Base-by-base conservation (phyloP, 1,140 invertebrate species). In the Paraescarpia echinospica region DNA sequence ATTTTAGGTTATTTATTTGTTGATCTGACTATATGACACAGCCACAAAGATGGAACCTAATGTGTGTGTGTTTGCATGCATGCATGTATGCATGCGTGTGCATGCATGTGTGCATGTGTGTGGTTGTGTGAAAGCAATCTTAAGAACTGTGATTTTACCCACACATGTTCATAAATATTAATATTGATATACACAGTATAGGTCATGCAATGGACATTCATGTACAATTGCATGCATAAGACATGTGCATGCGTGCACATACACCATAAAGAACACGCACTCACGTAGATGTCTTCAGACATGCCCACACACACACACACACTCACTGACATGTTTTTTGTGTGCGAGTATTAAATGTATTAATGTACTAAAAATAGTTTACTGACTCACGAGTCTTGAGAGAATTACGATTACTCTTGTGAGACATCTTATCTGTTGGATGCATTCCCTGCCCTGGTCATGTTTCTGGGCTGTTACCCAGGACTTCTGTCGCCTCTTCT, bases 291-390 rank as follows among this genome's bases (percentile, higher is more conserved):
- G n/a, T n/a, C n/a, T n/a, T n/a, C n/a, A n/a, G n/a, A n/a, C n/a
- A n/a, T n/a, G n/a, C n/a, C n/a, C n/a, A n/a, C 89, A 2, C n/a
- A 33, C 31, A 33, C 89, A 90, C 89, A 90, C 18, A 6, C 89
- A 90, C 89, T n/a, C 33, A 34, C 27, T 33, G 35, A 90, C 89
- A 33, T 90, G 14, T 90, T 34, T 34, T 90, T 9, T 90, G 27
- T 33, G 33, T 90, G 89, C n/a, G 1, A 33, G 89, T 34, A 33
- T 90, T 35, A 34, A 90, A 34, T 18, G 33, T 90, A 90, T 33
- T 34, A 4, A 34, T 90, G 33, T 90, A 34, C 33, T 90, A 90
- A 35, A 34, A 90, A 34, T 90, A 90, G 89, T 90, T 33, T 90
- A 6, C 89, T 5, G 18, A 90, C 89, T 90, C 89, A 90, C 35